These are phyloP conservation scores for Peromyscus aztecus DNA, from an alignment of 2,797 vertebrate genomes.

Conservation along the genomic window DNA sequence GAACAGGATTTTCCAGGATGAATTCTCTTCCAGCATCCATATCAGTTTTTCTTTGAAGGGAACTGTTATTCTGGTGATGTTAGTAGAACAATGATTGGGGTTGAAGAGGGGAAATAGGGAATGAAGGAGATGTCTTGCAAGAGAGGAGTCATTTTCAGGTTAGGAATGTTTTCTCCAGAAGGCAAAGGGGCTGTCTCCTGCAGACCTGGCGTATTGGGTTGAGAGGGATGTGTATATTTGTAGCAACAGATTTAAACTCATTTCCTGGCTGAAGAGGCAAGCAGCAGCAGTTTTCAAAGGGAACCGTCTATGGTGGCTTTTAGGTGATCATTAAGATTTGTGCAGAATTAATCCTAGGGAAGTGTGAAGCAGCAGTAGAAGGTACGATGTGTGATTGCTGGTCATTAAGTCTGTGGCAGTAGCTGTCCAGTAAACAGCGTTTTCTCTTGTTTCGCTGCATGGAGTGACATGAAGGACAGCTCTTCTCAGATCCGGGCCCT, in stretches of 20 bases:
- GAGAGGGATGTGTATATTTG: constrained; percentile 59
- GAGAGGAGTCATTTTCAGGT: constrained; percentile 76
- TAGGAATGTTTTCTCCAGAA: constrained; percentile 61
- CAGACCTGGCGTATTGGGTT: constrained; percentile 11
- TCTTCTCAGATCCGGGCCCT: constrained; percentile 42
- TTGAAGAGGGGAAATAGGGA: neutral
- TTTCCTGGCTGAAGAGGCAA: constrained; percentile 63
- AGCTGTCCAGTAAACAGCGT: constrained; percentile 54
- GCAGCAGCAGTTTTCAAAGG: neutral
- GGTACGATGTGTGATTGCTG: constrained; percentile 59
- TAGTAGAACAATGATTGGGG: constrained; percentile 1
- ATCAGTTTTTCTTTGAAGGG: constrained; percentile 42
- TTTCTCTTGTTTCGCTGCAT: constrained; percentile 49
- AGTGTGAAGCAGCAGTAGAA: constrained; percentile 73
- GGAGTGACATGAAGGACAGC: constrained; percentile 47
- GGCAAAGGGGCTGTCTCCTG: constrained; percentile 23
- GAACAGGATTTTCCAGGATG: neutral
- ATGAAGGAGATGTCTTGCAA: constrained; percentile 45
- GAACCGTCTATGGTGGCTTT: constrained; percentile 60
- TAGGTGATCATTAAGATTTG: constrained; percentile 57
- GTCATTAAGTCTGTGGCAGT: constrained; percentile 73
- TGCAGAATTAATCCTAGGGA: constrained; percentile 71
- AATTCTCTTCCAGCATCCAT: constrained; percentile 46
- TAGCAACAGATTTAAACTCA: constrained; percentile 59
- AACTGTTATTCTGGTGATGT: neutral